Base-by-base conservation (phyloP, 2,113 vertebrate genomes). In the Chionodraco myersi region DNA sequence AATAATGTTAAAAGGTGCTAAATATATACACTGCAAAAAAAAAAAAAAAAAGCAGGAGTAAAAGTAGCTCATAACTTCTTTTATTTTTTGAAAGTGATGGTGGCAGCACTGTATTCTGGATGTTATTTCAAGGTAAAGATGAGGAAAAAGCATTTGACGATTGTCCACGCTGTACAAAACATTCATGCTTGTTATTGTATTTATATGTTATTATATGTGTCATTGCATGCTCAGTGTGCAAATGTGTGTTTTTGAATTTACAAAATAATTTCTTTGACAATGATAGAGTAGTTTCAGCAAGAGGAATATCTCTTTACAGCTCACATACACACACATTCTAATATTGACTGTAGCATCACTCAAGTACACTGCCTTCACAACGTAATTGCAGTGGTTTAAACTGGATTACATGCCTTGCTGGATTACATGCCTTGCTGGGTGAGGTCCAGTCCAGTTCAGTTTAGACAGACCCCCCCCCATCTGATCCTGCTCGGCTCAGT, bases 331-430 rank as follows among this genome's bases (percentile, higher is more conserved):
- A 26, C 1, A 18, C 61, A 80, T 18, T 56, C 49, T 57, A 36
- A 60, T 65, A 71, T 59, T 51, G 59, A 67, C 54, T 62, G 53
- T 67, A 48, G 48, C 65, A 18, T 51, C 44, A 49, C 26, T 36
- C 30, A 34, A 65, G 48, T 8, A 58, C 34, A 51, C 26, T 21
- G 18, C 56, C n/a, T n/a, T 66, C 47, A 52, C 26, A 56, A n/a
- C 11, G 4, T 41, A 68, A 63, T 11, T 47, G 12, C 53, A 23
- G 16, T 44, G 36, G 64, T 45, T 59, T 62, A 58, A 65, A 57
- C 16, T 80, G n/a, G 47, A 23, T 63, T n/a, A 58, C 36, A 41
- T 59, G 16, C 13, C 13, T 61, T 68, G 6, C 34, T 26, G 34
- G 0, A 23, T 63, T n/a, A 58, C 36, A 41, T 59, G 16, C 13